Conservation (phyloP, 2,797 vertebrate species). For the Eurystomus glaucurus region DNA sequence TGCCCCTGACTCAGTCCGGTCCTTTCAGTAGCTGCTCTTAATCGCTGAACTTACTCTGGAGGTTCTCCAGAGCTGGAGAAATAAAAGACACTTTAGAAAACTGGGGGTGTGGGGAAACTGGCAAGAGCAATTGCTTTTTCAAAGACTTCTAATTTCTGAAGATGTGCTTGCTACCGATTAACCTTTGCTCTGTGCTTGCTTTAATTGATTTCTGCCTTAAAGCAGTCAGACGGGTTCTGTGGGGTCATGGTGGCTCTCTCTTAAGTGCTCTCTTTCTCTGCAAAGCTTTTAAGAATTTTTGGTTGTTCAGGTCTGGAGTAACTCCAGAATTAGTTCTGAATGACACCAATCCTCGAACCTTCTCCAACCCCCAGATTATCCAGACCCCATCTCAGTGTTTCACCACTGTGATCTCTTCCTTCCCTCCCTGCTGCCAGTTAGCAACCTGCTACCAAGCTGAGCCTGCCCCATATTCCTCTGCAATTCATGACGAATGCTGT, state of each 20-base stretch:
- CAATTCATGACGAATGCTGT: not conserved
- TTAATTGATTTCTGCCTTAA: slow-evolving; percentile 21
- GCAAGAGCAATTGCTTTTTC: not conserved
- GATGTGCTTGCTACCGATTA: slow-evolving; percentile 36
- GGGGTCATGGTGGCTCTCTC: not conserved
- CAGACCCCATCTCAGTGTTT: not conserved
- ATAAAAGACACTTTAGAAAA: slow-evolving; percentile 26
- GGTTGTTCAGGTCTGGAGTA: too few species aligned
- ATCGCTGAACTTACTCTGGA: slow-evolving; percentile 32
- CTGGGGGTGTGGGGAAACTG: not conserved
- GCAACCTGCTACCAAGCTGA: not conserved
- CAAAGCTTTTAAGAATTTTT: not conserved
- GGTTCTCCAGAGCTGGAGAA: not conserved
- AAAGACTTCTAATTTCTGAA: slow-evolving; percentile 30
- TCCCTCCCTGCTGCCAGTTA: not conserved
- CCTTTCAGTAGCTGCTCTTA: not conserved
- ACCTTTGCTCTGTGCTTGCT: slow-evolving; percentile 6
- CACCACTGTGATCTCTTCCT: not conserved
- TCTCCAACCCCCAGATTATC: not conserved
- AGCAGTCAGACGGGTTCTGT: not conserved
- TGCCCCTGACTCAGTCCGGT: not conserved
- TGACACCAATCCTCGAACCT: not conserved
- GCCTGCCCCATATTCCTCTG: not conserved
- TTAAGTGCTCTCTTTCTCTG: not conserved
- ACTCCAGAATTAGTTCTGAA: too few species aligned